Evolutionary conservation across 2,113 vertebrate species (phyloP).

Genomic region (Brienomyrus brachyistius): DNA sequence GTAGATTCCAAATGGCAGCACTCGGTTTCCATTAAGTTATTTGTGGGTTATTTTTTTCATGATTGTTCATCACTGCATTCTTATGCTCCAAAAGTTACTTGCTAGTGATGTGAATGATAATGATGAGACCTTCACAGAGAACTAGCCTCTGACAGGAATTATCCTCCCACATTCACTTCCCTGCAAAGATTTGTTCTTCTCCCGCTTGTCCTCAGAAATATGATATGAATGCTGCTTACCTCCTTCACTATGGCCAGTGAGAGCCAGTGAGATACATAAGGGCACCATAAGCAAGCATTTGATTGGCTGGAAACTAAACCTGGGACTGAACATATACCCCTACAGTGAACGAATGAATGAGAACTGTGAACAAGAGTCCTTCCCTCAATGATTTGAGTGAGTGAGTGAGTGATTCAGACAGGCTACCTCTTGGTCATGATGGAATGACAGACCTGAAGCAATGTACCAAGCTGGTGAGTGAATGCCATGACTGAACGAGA

Average conservation of each 20-base stretch:
- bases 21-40: background rate
- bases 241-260: background rate
- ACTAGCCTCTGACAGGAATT: background rate
- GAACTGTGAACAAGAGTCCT: background rate
- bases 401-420: no score
- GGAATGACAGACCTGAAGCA: no score
- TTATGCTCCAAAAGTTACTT: background rate
- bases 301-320: background rate
- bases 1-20: background rate
- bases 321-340: background rate
- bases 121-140: background rate
- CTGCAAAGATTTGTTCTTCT: background rate
- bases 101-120: background rate
- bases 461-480: background rate
- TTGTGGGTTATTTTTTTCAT: background rate
- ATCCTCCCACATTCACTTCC: background rate
- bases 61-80: background rate
- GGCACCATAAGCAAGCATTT: background rate
- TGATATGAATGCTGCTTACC: background rate
- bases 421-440: no score
- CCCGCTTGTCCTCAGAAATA: background rate
- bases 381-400: background rate
- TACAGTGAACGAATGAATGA: background rate
- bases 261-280: background rate
- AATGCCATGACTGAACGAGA: background rate